phyloP scores from a whole-genome alignment of 2,797 vertebrate species.

The Strix occidentalis region DNA sequence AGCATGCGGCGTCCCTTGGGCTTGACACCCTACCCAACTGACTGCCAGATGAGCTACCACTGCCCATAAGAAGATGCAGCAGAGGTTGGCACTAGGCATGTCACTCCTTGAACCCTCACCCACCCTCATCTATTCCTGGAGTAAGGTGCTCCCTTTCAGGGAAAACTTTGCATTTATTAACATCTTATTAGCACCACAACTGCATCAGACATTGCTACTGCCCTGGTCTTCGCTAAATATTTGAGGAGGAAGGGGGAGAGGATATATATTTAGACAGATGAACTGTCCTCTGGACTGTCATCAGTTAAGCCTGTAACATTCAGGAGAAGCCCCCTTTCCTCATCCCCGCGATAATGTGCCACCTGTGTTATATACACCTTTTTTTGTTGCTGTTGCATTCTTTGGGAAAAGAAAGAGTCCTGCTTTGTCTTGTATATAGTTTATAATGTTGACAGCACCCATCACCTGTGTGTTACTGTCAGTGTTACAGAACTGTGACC shows the following conservation, averaged over 20 bases:
- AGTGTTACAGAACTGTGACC: constrained; percentile 73
- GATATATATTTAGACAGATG: background rate
- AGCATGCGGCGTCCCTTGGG: constrained; percentile 95
- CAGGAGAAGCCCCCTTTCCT: constrained; percentile 13
- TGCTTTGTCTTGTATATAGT: constrained; percentile 80
- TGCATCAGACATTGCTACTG: background rate
- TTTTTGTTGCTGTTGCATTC: background rate
- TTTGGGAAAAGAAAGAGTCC: background rate
- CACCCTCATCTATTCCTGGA: background rate
- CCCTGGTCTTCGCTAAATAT: background rate
- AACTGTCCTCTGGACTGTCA: constrained; percentile 41
- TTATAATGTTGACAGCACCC: constrained; percentile 71
- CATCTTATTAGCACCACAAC: background rate
- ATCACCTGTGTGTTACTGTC: constrained; percentile 72
- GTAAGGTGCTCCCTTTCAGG: constrained; percentile 33
- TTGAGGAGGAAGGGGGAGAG: constrained; percentile 26
- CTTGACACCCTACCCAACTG: constrained; percentile 95
- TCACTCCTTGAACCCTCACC: background rate
- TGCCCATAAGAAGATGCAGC: background rate
- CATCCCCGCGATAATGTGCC: background rate
- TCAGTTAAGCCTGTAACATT: background rate
- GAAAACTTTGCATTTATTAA: background rate
- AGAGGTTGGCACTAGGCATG: background rate
- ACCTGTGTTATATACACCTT: background rate
- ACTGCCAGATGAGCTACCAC: constrained; percentile 33